A percentile compares a stretch with the other conserved stretches of the same genome.
Conservation (phyloP, 2,113 vertebrate genomes). For the Trinectes maculatus region DNA sequence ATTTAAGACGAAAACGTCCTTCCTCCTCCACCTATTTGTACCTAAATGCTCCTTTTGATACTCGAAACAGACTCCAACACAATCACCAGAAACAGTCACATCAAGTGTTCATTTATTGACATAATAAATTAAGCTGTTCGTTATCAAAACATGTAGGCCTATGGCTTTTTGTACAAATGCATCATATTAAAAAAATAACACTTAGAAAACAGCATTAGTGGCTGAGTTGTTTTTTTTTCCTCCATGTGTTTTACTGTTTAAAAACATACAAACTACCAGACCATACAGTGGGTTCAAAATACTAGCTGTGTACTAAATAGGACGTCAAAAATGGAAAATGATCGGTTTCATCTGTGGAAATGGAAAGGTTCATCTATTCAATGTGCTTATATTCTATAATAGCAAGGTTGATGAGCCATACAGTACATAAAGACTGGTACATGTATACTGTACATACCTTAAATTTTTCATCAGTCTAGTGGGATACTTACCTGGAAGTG, state of each 20-base stretch:
- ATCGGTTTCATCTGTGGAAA: conserved; percentile 13
- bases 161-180: conserved; percentile 84
- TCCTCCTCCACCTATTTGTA: background rate
- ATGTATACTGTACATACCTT: conserved; percentile 53
- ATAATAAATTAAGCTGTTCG: conserved; percentile 80
- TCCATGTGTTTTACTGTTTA: conserved; percentile 48
- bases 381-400: conserved; percentile 58
- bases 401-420: conserved; percentile 38
- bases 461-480: conserved; percentile 55
- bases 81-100: conserved; percentile 40
- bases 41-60: background rate
- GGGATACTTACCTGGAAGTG: conserved; percentile 53
- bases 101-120: conserved; percentile 77
- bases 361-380: conserved; percentile 24
- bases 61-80: conserved; percentile 1
- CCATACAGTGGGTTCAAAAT: conserved; percentile 59
- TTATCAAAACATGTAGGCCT: conserved; percentile 82
- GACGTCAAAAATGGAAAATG: conserved; percentile 27
- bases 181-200: conserved; percentile 81
- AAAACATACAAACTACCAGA: conserved; percentile 69
- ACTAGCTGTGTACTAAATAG: conserved; percentile 51
- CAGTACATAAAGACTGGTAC: conserved; percentile 61
- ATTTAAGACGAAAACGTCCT: too few species aligned
- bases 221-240: conserved; percentile 46
- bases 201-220: conserved; percentile 74